Conservation (phyloP, 2,113 vertebrate genomes). For the Craseonycteris thonglongyai region DNA sequence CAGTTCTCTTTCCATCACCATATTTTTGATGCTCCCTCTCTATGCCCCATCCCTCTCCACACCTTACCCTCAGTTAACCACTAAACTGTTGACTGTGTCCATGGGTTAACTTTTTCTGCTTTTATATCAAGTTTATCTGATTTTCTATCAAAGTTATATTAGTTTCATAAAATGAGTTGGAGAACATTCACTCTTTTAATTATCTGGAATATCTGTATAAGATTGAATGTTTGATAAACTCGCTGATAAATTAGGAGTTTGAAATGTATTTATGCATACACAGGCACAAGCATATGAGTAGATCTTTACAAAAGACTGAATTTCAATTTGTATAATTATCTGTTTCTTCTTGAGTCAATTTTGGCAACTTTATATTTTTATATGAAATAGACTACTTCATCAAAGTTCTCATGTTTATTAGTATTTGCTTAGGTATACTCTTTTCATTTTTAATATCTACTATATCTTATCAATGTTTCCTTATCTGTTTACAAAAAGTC, state of each 20-base stretch:
- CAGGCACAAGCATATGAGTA: background rate
- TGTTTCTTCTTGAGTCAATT: background rate
- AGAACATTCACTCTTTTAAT: background rate
- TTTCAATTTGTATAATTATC: background rate
- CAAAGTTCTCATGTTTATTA: background rate
- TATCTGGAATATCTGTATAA: background rate
- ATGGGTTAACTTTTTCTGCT: background rate
- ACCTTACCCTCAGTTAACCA: too few species aligned
- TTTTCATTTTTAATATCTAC: background rate
- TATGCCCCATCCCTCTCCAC: too few species aligned
- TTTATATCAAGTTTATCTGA: background rate
- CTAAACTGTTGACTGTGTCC: too few species aligned
- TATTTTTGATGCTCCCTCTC: too few species aligned
- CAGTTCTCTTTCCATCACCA: too few species aligned
- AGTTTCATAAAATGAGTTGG: background rate
- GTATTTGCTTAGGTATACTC: background rate
- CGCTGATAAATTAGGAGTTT: background rate
- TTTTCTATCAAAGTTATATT: background rate
- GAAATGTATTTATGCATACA: background rate
- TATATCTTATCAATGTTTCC: background rate
- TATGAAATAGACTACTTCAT: background rate
- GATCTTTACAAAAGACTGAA: background rate
- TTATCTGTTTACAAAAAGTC: background rate
- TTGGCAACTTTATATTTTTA: background rate
- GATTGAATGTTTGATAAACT: background rate